phyloP scores from a whole-genome alignment of 2,113 vertebrate species.

The Anhinga anhinga region DNA sequence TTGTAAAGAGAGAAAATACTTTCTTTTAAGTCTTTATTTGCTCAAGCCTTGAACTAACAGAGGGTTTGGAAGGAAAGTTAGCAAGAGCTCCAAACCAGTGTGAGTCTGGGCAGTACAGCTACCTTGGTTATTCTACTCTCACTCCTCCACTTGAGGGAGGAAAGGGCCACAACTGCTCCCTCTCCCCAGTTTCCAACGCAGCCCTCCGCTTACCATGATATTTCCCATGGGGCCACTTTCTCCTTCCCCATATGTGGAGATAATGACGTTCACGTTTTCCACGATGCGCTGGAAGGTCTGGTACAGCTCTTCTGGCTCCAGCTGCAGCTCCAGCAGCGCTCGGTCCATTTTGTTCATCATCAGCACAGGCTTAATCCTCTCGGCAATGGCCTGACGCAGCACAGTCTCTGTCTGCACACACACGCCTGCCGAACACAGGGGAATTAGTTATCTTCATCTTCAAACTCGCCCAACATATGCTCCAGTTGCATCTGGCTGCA shows the following conservation, averaged over 20 bases:
- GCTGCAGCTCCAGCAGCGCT: conserved; percentile 92
- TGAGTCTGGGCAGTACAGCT: rapidly evolving
- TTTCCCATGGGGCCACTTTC: conserved; percentile 92
- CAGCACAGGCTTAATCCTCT: conserved; percentile 93
- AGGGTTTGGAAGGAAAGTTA: background rate
- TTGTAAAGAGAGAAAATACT: background rate
- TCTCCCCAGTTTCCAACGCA: rapidly evolving
- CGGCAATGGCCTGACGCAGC: conserved; percentile 91
- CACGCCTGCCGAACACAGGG: conserved; percentile 76
- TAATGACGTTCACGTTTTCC: conserved; percentile 94
- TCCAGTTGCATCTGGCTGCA: rapidly evolving
- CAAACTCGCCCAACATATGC: rapidly evolving
- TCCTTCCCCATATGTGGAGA: conserved; percentile 91
- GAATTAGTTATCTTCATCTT: rapidly evolving
- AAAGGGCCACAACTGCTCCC: background rate
- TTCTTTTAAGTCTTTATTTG: background rate
- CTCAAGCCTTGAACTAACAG: background rate
- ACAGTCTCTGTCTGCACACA: conserved; percentile 97
- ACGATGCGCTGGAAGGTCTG: conserved; percentile 97
- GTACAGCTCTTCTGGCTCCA: conserved; percentile 89
- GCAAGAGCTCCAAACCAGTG: background rate
- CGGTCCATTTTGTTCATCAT: conserved; percentile 99
- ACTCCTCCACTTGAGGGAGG: rapidly evolving
- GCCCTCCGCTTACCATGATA: conserved; percentile 81
- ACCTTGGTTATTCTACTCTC: rapidly evolving